Percentiles rank a stretch among this genome's conserved stretches.
Evolutionary conservation across 2,113 vertebrate genomes (phyloP).

Genomic region (Zapornia atra): DNA sequence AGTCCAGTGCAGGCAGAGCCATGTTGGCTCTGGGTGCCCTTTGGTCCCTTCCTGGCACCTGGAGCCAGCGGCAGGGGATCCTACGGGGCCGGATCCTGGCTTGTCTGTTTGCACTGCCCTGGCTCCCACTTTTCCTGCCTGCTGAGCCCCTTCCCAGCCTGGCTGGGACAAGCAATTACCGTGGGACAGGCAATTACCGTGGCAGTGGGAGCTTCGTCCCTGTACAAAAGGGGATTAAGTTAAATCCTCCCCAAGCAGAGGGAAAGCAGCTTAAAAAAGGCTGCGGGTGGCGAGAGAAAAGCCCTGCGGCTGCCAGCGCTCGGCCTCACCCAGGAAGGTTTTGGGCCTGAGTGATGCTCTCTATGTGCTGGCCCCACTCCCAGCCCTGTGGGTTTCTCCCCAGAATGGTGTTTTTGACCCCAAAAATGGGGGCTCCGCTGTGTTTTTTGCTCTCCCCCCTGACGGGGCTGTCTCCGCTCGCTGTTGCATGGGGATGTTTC

Average conservation of each 20-base stretch:
- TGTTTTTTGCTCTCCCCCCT: not conserved
- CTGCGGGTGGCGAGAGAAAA: not conserved
- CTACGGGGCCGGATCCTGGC: not conserved
- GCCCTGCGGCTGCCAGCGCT: accelerated
- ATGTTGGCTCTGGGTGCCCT: not conserved
- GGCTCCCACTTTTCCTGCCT: not conserved
- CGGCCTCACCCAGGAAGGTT: accelerated
- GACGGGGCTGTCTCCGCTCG: accelerated
- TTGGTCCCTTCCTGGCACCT: not conserved
- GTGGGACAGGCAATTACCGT: not conserved
- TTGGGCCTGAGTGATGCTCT: not conserved
- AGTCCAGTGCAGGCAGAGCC: not conserved
- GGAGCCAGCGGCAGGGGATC: not conserved
- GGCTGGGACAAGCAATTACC: not conserved
- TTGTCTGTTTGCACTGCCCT: not conserved
- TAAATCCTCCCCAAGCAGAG: not conserved
- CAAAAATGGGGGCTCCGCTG: not conserved
- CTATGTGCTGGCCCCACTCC: accelerated
- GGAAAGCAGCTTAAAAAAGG: conserved; percentile 34
- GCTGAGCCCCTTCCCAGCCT: not conserved
- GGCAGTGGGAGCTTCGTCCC: not conserved
- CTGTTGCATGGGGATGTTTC: not conserved
- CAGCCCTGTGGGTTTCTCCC: not conserved
- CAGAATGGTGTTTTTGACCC: not conserved
- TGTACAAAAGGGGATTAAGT: conserved; percentile 26